Conservation (phyloP, 23 tunicate species). For the Halocynthia aurantium region DNA sequence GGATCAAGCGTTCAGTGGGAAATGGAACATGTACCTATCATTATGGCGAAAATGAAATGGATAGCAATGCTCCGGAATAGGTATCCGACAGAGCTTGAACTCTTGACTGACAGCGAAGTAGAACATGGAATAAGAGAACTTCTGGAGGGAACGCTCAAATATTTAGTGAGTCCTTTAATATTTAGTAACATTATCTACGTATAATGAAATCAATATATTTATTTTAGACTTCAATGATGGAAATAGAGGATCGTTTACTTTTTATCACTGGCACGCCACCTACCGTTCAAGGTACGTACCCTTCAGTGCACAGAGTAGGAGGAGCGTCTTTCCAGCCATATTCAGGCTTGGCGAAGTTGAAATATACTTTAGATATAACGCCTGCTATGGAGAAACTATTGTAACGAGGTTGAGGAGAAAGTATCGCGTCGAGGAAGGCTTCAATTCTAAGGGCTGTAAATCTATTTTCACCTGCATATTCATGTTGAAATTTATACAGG, state of each 20-base stretch:
- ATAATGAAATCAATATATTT: background rate
- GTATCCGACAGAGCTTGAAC: conserved; percentile 67
- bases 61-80: conserved; percentile 71
- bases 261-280: conserved; percentile 74
- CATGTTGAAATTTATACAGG: no score
- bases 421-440: no score
- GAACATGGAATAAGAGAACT: conserved; percentile 69
- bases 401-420: background rate
- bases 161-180: conserved; percentile 30
- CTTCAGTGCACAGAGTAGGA: conserved; percentile 71
- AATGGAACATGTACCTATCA: conserved; percentile 80
- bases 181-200: background rate
- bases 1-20: conserved; percentile 85
- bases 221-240: conserved; percentile 36
- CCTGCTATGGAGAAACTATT: conserved; percentile 33
- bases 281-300: conserved; percentile 50
- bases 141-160: conserved; percentile 63
- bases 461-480: no score
- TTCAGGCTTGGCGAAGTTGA: conserved; percentile 37
- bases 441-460: no score
- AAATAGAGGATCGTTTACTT: conserved; percentile 72
- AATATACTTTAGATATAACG: conserved; percentile 44
- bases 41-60: conserved; percentile 62
- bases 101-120: conserved; percentile 58
- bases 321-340: conserved; percentile 78